phyloP scores from a whole-genome alignment of 2,888 invertebrate species.

The Acronicta aceris region DNA sequence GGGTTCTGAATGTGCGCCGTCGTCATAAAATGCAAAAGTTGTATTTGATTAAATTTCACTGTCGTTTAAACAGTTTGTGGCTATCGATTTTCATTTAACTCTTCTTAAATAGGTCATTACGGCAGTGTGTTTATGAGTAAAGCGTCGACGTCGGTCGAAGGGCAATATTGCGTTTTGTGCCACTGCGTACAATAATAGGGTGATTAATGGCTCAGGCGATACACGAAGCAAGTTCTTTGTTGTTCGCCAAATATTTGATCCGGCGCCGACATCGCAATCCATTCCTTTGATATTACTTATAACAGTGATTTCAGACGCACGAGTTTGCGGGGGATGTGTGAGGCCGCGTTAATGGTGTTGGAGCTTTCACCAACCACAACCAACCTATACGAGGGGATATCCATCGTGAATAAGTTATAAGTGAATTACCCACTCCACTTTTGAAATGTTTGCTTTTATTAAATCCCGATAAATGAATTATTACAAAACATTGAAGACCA shows the following conservation, averaged over 20 bases:
- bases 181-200: conserved; percentile 81
- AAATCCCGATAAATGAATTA: conserved; percentile 30
- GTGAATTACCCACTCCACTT: conserved; percentile 41
- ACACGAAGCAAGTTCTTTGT: conserved; percentile 83
- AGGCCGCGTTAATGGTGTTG: conserved; percentile 61
- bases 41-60: conserved; percentile 52
- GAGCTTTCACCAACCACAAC: conserved; percentile 52
- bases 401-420: conserved; percentile 44
- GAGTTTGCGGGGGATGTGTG: conserved; percentile 61
- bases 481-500: conserved; percentile 23
- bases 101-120: conserved; percentile 84
- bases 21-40: conserved; percentile 23
- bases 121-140: conserved; percentile 81
- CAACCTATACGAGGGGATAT: conserved; percentile 28
- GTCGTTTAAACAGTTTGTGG: conserved; percentile 61
- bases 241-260: conserved; percentile 86
- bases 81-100: conserved; percentile 85
- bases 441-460: conserved; percentile 34
- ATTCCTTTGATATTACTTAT: conserved; percentile 76
- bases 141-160: conserved; percentile 73
- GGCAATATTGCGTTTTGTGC: conserved; percentile 85
- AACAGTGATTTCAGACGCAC: conserved; percentile 62
- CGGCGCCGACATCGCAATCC: conserved; percentile 76
- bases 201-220: conserved; percentile 86
- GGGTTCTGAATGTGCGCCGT: conserved; percentile 10